Conservation (phyloP, 2,113 vertebrate genomes). For the Cyprinus carpio region DNA sequence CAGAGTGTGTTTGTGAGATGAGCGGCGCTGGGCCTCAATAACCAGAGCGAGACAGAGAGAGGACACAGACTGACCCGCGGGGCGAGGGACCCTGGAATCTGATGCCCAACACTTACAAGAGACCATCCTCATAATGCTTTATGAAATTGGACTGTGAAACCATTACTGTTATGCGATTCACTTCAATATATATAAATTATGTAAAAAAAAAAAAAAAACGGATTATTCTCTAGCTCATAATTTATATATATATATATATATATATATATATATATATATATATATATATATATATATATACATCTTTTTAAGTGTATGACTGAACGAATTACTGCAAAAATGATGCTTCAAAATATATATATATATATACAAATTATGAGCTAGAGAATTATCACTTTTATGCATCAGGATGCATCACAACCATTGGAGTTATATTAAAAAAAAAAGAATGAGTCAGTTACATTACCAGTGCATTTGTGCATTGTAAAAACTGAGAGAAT, state of each 20-base stretch:
- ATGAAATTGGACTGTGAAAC: conserved; percentile 38
- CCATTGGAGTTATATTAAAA: neutral
- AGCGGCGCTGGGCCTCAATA: conserved; percentile 80
- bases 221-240: too few species aligned
- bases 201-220: too few species aligned
- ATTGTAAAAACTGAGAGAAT: too few species aligned
- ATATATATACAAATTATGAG: too few species aligned
- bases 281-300: too few species aligned
- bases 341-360: neutral
- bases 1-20: conserved; percentile 60
- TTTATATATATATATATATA: too few species aligned
- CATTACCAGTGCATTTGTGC: neutral
- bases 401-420: neutral
- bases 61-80: conserved; percentile 68
- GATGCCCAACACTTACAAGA: too few species aligned
- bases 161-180: neutral
- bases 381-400: too few species aligned
- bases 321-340: too few species aligned
- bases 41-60: conserved; percentile 77
- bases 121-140: neutral
- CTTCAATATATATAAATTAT: too few species aligned
- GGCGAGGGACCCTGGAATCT: conserved; percentile 27
- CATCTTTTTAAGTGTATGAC: too few species aligned
- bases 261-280: too few species aligned
- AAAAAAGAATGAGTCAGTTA: neutral